These are phyloP conservation scores for Passer domesticus DNA, from an alignment of 2,113 vertebrate species.

Conservation along the genomic window DNA sequence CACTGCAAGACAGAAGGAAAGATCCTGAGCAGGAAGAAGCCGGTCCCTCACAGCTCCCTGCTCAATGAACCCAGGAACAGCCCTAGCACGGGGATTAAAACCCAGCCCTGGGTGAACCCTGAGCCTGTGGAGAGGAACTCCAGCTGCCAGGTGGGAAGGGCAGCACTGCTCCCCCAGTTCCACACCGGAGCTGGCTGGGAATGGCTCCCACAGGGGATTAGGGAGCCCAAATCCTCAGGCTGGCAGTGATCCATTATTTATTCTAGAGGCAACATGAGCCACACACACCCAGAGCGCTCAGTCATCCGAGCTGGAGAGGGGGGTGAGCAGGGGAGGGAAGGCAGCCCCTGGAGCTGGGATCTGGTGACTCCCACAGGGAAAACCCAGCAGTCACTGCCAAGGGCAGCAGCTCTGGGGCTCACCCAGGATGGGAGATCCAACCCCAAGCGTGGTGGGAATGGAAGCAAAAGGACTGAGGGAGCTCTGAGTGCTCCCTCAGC, in stretches of 20 bases:
- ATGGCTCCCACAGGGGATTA: not conserved
- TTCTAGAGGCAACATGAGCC: not conserved
- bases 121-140: not conserved
- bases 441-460: rapidly evolving
- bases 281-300: not conserved
- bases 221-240: not conserved
- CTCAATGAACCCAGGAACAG: rapidly evolving
- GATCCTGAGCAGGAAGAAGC: not conserved
- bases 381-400: not conserved
- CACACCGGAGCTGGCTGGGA: not conserved
- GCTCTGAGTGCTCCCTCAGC: not conserved
- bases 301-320: not conserved
- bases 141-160: not conserved
- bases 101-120: not conserved
- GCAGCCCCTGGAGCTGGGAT: not conserved
- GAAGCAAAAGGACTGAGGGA: not conserved
- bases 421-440: not conserved
- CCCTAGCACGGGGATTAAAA: rapidly evolving
- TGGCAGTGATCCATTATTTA: constrained; percentile 20
- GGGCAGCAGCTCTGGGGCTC: not conserved
- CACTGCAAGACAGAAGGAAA: constrained; percentile 69
- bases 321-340: not conserved
- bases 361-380: not conserved
- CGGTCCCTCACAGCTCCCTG: not conserved
- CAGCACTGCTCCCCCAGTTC: rapidly evolving